Conservation (phyloP, 2,113 vertebrate genomes). For the Heptranchias perlo region DNA sequence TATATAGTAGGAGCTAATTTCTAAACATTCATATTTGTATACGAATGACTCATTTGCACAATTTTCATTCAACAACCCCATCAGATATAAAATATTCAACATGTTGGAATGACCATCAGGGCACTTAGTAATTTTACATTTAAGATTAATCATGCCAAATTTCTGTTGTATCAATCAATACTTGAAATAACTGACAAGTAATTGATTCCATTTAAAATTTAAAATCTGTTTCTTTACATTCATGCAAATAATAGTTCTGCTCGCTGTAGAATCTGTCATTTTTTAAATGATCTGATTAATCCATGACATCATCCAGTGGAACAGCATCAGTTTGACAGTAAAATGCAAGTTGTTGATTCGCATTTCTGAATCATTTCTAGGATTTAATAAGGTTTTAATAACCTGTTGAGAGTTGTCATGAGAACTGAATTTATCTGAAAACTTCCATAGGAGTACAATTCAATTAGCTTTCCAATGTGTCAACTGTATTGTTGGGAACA, state of each 20-base stretch:
- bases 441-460: not conserved
- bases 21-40: not conserved
- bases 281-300: not conserved
- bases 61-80: not conserved
- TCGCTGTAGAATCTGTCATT: not conserved
- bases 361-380: not conserved
- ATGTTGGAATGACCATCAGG: not conserved
- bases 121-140: too few relatives aligned
- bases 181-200: not conserved
- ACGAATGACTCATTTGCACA: not conserved
- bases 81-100: not conserved
- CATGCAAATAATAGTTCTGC: not conserved
- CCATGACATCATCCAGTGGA: not conserved
- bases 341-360: not conserved
- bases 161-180: not conserved
- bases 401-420: not conserved
- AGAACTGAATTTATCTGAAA: not conserved
- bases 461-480: not conserved
- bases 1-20: not conserved
- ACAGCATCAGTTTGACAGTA: not conserved
- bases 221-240: not conserved
- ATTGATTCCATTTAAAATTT: not conserved
- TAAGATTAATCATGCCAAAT: not conserved
- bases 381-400: not conserved
- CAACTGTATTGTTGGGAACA: not conserved